A percentile compares a stretch with the other conserved stretches of the same genome.
Conservation (phyloP, 2,113 vertebrate genomes). For the Pseudorectes ferrugineus region DNA sequence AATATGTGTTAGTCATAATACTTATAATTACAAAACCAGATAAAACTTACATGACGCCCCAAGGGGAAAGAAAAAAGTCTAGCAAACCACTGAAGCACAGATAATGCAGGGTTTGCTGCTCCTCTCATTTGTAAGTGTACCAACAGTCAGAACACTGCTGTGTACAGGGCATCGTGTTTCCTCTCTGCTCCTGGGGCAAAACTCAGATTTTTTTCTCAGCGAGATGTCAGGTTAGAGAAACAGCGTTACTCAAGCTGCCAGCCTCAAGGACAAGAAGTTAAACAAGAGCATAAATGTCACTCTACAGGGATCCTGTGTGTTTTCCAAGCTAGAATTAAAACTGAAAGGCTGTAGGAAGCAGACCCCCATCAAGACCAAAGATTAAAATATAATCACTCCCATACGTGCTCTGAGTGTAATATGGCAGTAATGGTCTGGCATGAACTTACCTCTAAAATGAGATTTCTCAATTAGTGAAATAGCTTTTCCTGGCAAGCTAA, state of each 20-base stretch:
- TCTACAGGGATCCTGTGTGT: neutral
- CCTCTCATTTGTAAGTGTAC: neutral
- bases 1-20: neutral
- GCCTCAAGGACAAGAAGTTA: conserved; percentile 42
- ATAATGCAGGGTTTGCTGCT: neutral
- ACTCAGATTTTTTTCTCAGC: neutral
- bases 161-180: neutral
- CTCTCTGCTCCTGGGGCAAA: neutral
- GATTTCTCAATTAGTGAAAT: conserved; percentile 65
- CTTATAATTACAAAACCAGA: neutral
- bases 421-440: neutral
- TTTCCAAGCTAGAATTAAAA: conserved; percentile 48
- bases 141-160: neutral
- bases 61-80: fast-evolving
- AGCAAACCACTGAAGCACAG: neutral
- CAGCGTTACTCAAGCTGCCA: neutral
- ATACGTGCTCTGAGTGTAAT: conserved; percentile 1
- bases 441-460: conserved; percentile 28
- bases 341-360: conserved; percentile 5
- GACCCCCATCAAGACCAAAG: conserved; percentile 14
- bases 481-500: conserved; percentile 40
- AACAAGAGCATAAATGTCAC: conserved; percentile 4
- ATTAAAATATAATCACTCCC: conserved; percentile 60
- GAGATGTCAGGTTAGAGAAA: neutral
- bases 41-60: neutral